phyloP scores from a whole-genome alignment of 2,888 invertebrate species.

The Petrolisthes cinctipes region DNA sequence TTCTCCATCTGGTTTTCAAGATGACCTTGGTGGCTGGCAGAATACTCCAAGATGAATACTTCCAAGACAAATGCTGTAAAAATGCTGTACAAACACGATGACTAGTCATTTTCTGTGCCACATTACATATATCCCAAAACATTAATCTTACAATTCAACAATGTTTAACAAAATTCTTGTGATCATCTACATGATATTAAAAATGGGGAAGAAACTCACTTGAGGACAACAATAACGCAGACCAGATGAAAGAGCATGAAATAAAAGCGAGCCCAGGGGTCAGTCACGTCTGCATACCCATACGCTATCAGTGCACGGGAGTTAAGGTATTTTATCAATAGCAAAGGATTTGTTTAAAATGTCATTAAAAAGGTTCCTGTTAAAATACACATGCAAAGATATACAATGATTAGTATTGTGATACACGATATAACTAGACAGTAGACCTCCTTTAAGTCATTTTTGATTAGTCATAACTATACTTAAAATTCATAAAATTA shows the following conservation, averaged over 20 bases:
- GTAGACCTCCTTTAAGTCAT: neutral
- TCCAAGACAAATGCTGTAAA: slow-evolving; percentile 73
- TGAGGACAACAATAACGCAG: slow-evolving; percentile 71
- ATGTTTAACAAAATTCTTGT: neutral
- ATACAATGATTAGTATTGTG: neutral
- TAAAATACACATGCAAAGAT: no score
- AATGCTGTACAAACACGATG: slow-evolving; percentile 69
- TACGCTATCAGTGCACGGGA: slow-evolving; percentile 68
- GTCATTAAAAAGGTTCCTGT: neutral
- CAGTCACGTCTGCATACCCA: slow-evolving; percentile 70
- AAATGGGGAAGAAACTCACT: slow-evolving; percentile 68
- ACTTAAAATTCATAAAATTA: no score
- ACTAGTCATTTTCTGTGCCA: neutral
- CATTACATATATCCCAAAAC: neutral
- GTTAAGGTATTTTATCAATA: slow-evolving; percentile 66
- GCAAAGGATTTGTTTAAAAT: neutral
- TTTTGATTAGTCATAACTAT: no score
- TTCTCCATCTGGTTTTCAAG: slow-evolving; percentile 69
- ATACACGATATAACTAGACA: neutral
- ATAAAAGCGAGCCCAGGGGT: slow-evolving; percentile 69
- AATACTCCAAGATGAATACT: slow-evolving; percentile 72
- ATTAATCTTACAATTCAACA: neutral
- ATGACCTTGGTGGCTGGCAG: slow-evolving; percentile 68
- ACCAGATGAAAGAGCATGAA: slow-evolving; percentile 71
- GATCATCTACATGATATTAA: neutral